Conservation (phyloP, 2,797 vertebrate species). For the Natrix natrix region DNA sequence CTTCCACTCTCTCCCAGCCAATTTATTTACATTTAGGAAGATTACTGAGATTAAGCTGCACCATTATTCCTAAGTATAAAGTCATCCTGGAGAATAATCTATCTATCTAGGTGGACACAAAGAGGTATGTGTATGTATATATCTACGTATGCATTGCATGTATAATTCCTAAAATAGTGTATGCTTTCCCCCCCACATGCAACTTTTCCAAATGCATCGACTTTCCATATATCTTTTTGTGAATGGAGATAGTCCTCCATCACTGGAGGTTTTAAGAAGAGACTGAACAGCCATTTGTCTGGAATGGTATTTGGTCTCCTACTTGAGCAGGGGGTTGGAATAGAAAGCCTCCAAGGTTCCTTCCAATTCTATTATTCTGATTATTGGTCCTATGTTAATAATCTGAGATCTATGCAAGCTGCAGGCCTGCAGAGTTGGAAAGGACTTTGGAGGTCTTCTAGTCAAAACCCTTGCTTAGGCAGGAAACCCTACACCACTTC, state of each 20-base stretch:
- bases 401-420: too few species aligned
- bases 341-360: neutral
- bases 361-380: neutral
- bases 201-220: neutral
- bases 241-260: neutral
- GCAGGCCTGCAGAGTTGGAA: too few species aligned
- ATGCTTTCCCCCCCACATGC: neutral
- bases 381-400: too few species aligned
- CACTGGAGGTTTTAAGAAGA: neutral
- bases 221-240: neutral
- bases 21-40: constrained; percentile 40
- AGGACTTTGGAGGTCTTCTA: too few species aligned
- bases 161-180: neutral
- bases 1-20: neutral
- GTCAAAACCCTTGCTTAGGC: too few species aligned
- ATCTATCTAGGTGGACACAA: neutral
- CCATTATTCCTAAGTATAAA: neutral
- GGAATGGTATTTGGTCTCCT: neutral
- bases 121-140: neutral
- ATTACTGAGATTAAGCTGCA: constrained; percentile 54
- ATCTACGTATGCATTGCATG: neutral
- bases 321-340: neutral
- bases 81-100: neutral
- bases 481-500: too few species aligned
- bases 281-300: neutral